Evolutionary conservation across 2,797 vertebrate species (phyloP).

Genomic region (Mastacembelus armatus): DNA sequence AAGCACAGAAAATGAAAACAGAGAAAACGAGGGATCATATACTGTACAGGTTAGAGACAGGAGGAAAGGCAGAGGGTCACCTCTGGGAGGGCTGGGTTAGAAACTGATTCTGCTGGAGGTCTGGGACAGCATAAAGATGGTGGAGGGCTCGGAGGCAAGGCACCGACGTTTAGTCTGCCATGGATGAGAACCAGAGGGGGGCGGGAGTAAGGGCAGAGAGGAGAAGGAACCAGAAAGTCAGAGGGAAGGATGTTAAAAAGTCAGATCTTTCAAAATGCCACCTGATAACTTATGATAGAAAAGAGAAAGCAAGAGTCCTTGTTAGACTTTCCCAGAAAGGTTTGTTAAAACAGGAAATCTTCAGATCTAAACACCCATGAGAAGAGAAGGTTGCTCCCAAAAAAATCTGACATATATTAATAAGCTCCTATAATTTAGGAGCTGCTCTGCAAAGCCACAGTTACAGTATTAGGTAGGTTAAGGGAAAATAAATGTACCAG

Average conservation of each 20-base stretch:
- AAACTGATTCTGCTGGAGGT: conserved; percentile 99
- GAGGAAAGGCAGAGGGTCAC: conserved; percentile 70
- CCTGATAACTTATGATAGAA: neutral
- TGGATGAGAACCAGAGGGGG: conserved; percentile 23
- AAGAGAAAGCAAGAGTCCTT: neutral
- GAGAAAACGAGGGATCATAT: conserved; percentile 5
- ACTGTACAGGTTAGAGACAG: neutral
- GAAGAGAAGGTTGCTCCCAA: no score
- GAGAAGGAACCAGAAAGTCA: conserved; percentile 69
- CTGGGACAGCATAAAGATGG: conserved; percentile 99
- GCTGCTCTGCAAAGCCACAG: no score
- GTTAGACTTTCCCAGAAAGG: neutral
- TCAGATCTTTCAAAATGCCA: conserved; percentile 5
- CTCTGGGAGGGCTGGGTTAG: conserved; percentile 80
- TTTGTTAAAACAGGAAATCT: neutral
- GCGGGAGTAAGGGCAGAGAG: conserved; percentile 56
- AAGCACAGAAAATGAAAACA: conserved; percentile 64
- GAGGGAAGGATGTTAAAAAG: conserved; percentile 31
- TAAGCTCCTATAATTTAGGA: no score
- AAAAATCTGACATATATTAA: no score
- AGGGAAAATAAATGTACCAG: conserved; percentile 35
- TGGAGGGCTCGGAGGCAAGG: conserved; percentile 96
- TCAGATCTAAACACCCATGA: neutral
- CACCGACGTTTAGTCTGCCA: conserved; percentile 91
- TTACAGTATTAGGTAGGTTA: neutral